A percentile compares a stretch with the other conserved stretches of the same genome.
These are phyloP conservation scores for Pogonus chalceus DNA, from an alignment of 1,140 invertebrate species.

Conservation along the genomic window DNA sequence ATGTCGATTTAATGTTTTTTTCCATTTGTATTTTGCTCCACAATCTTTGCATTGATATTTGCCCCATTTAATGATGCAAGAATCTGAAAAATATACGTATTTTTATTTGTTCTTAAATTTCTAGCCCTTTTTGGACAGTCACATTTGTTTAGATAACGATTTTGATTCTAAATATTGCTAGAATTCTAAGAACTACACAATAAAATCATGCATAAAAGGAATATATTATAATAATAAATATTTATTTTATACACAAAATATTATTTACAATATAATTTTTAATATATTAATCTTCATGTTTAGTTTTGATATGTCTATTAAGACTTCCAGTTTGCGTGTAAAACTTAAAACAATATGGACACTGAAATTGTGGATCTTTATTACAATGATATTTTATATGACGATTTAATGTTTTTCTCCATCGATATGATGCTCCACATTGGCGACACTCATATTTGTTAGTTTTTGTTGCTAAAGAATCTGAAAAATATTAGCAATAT, in stretches of 20 bases:
- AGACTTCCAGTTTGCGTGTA: conserved; percentile 16
- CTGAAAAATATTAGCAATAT: background rate
- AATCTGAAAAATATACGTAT: background rate
- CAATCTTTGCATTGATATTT: conserved; percentile 12
- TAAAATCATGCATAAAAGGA: too few relatives aligned
- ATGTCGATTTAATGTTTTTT: conserved; percentile 24
- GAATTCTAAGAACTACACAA: too few relatives aligned
- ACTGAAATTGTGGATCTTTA: conserved; percentile 40
- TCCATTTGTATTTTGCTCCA: conserved; percentile 25
- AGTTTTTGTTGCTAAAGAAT: too few relatives aligned
- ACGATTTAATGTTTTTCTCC: conserved; percentile 13
- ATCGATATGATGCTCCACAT: conserved; percentile 4
- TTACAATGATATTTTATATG: conserved; percentile 39
- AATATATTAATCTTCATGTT: too few relatives aligned
- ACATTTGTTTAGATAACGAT: too few relatives aligned
- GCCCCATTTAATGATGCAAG: background rate
- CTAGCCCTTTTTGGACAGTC: too few relatives aligned
- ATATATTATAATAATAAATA: too few relatives aligned
- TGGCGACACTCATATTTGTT: too few relatives aligned
- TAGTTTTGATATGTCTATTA: background rate
- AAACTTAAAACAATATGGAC: conserved; percentile 29
- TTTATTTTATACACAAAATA: too few relatives aligned
- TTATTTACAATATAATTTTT: too few relatives aligned
- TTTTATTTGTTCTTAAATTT: too few relatives aligned
- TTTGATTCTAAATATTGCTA: too few relatives aligned